Percentiles rank a stretch among this genome's conserved stretches.
phyloP scores from a whole-genome alignment of 2,888 invertebrate genomes.

The Macrosiphum euphorbiae region DNA sequence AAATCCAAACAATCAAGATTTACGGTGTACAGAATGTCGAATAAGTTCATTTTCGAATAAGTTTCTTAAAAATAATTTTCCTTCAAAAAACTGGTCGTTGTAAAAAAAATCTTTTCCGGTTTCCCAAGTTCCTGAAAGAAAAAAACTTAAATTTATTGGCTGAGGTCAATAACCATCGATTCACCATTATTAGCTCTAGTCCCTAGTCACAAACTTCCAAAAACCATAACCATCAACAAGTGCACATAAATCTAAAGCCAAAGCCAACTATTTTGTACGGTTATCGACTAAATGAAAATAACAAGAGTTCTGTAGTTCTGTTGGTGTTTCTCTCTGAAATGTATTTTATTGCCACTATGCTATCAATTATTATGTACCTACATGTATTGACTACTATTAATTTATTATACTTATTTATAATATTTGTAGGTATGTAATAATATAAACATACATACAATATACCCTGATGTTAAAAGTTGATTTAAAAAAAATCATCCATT shows the following conservation, averaged over 20 bases:
- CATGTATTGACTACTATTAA: not conserved
- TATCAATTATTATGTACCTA: not conserved
- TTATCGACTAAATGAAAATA: not conserved
- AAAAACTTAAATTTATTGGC: not conserved
- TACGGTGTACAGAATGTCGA: not conserved
- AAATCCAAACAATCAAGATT: not conserved
- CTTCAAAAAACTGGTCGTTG: not conserved
- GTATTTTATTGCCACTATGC: not conserved
- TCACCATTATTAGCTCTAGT: slow-evolving; percentile 14
- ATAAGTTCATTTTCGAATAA: not conserved
- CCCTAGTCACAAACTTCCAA: not conserved
- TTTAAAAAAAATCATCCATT: not conserved
- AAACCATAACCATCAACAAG: not conserved
- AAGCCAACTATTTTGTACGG: not conserved
- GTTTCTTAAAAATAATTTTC: not conserved
- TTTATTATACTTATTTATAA: not conserved
- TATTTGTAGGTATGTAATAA: not conserved
- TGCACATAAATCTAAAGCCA: not conserved
- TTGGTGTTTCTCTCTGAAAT: too few relatives aligned
- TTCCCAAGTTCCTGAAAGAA: not conserved
- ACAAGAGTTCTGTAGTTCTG: not conserved
- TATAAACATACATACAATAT: not conserved
- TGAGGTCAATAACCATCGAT: not conserved
- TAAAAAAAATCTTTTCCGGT: not conserved
- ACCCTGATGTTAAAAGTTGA: not conserved